Evolutionary conservation across 2,888 invertebrate genomes (phyloP).

Genomic region (Parasteatoda lunata): DNA sequence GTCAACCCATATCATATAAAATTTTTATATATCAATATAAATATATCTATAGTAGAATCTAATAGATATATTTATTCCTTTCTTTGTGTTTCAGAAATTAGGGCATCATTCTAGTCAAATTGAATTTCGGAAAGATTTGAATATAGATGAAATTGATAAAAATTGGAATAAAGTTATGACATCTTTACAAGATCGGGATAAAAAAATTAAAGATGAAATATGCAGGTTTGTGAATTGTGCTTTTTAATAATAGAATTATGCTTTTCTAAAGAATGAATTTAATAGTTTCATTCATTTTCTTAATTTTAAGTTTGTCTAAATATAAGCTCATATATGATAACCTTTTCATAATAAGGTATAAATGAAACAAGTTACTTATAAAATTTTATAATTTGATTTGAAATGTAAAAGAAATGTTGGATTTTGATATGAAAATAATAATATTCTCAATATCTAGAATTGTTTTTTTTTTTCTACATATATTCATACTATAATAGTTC

Average conservation of each 20-base stretch:
- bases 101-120: conserved; percentile 70
- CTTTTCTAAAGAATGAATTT: neutral
- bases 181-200: conserved; percentile 92
- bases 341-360: neutral
- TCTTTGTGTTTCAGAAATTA: conserved; percentile 27
- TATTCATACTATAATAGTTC: too few relatives aligned
- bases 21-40: too few relatives aligned
- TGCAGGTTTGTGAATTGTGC: conserved; percentile 74
- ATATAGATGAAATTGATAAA: conserved; percentile 81
- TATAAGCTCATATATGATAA: neutral
- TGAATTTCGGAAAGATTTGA: conserved; percentile 69
- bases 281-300: neutral
- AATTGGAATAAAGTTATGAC: conserved; percentile 90
- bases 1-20: too few relatives aligned
- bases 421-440: too few relatives aligned
- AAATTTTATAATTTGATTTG: too few relatives aligned
- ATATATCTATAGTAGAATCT: too few relatives aligned
- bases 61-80: too few relatives aligned
- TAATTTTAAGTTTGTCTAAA: neutral
- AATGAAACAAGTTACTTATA: neutral
- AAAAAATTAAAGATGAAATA: conserved; percentile 92
- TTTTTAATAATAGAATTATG: neutral
- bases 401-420: too few relatives aligned
- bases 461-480: too few relatives aligned
- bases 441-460: too few relatives aligned